Conservation (phyloP, 2,113 vertebrate species). For the Sebastes schlegelii region DNA sequence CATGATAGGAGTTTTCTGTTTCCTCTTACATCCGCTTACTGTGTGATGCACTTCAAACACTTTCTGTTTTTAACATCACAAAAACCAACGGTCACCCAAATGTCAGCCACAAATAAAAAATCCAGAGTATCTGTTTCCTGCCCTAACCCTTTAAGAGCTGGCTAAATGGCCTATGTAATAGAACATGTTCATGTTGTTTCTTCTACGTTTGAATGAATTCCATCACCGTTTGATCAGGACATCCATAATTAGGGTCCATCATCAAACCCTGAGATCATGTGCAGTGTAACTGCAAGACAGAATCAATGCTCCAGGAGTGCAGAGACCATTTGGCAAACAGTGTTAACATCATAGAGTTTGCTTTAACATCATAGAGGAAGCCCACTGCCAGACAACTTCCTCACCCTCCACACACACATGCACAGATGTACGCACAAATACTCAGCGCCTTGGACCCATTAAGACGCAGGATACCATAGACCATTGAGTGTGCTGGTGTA, state of each 20-base stretch:
- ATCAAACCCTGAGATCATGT: background rate
- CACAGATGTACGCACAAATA: slow-evolving; percentile 19
- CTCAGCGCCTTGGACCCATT: slow-evolving; percentile 15
- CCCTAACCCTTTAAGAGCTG: background rate
- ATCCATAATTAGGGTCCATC: background rate
- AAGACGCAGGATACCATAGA: slow-evolving; percentile 34
- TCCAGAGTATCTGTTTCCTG: background rate
- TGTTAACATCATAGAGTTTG: too few species aligned
- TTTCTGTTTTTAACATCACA: slow-evolving; percentile 1
- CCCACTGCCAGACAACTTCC: slow-evolving; percentile 18
- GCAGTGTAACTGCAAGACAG: background rate
- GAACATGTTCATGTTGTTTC: background rate
- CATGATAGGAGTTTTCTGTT: background rate
- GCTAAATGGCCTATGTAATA: background rate
- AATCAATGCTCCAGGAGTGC: background rate
- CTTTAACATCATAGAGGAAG: slow-evolving; percentile 26
- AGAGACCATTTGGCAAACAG: slow-evolving; percentile 12
- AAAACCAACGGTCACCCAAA: background rate
- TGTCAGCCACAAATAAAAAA: background rate
- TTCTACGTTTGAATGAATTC: background rate
- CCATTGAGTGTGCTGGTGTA: slow-evolving; percentile 43
- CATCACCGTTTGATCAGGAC: background rate
- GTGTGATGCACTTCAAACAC: background rate
- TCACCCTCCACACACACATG: slow-evolving; percentile 5
- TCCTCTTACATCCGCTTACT: background rate